These are phyloP conservation scores for Steinernema hermaphroditum DNA, from an alignment of 2,888 invertebrate genomes.

Conservation along the genomic window DNA sequence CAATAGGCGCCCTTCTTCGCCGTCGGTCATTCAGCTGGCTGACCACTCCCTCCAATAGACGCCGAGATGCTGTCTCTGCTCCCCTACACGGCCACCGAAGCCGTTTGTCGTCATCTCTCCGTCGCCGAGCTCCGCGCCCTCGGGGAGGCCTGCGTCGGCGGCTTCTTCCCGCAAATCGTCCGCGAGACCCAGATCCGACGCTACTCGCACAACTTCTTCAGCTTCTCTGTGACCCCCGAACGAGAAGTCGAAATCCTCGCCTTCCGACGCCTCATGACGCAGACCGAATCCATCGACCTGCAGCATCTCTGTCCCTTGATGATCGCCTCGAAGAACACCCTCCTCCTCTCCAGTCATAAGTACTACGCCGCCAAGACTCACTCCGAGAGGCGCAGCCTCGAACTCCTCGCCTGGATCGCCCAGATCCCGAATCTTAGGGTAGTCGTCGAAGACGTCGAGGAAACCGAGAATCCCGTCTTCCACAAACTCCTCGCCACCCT, in stretches of 20 bases:
- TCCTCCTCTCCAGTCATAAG: background rate
- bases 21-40: slow-evolving; percentile 9
- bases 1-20: background rate
- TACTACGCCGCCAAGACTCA: background rate
- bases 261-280: background rate
- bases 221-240: background rate
- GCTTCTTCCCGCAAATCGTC: background rate
- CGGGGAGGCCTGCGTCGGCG: background rate
- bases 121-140: background rate
- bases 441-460: background rate
- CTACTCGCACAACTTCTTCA: background rate
- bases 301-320: background rate
- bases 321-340: background rate
- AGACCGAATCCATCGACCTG: background rate
- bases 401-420: background rate
- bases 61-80: background rate
- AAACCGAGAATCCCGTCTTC: background rate
- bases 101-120: background rate
- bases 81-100: background rate
- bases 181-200: background rate
- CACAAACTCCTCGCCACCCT: background rate
- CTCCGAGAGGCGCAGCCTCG: background rate
- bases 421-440: background rate
- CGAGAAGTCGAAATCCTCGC: background rate
- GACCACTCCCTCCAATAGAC: background rate